These are phyloP conservation scores for Lophius piscatorius DNA, from an alignment of 2,113 vertebrate species.

Conservation along the genomic window DNA sequence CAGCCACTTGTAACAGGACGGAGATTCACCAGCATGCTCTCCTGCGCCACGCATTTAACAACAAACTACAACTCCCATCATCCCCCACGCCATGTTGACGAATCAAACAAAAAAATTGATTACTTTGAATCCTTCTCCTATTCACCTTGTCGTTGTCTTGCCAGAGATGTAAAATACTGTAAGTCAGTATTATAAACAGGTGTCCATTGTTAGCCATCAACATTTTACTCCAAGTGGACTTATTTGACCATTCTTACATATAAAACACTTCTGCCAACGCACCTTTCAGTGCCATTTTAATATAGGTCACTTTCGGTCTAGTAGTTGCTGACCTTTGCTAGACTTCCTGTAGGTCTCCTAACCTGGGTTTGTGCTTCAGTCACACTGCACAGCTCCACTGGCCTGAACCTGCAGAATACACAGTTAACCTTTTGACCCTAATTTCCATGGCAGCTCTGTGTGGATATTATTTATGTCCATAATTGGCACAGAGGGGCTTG, in stretches of 20 bases:
- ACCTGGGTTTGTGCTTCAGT: slow-evolving; percentile 9
- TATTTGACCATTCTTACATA: too few species aligned
- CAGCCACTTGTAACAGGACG: too few species aligned
- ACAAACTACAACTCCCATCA: too few species aligned
- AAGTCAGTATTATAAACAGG: too few species aligned
- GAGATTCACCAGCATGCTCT: too few species aligned
- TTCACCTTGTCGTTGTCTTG: too few species aligned
- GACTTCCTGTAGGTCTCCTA: slow-evolving; percentile 9
- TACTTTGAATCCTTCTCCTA: too few species aligned
- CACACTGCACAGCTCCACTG: slow-evolving; percentile 10
- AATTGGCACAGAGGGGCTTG: slow-evolving; percentile 62
- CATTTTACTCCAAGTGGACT: too few species aligned
- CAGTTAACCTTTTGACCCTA: slow-evolving; percentile 72
- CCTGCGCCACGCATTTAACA: too few species aligned
- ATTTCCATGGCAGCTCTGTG: slow-evolving; percentile 62
- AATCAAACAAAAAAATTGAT: background rate
- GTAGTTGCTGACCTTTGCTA: background rate
- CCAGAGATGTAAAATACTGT: too few species aligned
- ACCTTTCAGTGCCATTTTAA: background rate
- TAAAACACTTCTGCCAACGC: too few species aligned
- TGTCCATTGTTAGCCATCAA: too few species aligned
- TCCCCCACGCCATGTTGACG: slow-evolving; percentile 7
- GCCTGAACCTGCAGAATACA: slow-evolving; percentile 44
- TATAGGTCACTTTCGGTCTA: background rate
- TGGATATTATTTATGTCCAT: slow-evolving; percentile 74